Evolutionary conservation across 2,113 vertebrate species (phyloP).

Genomic region (Mungos mungo): DNA sequence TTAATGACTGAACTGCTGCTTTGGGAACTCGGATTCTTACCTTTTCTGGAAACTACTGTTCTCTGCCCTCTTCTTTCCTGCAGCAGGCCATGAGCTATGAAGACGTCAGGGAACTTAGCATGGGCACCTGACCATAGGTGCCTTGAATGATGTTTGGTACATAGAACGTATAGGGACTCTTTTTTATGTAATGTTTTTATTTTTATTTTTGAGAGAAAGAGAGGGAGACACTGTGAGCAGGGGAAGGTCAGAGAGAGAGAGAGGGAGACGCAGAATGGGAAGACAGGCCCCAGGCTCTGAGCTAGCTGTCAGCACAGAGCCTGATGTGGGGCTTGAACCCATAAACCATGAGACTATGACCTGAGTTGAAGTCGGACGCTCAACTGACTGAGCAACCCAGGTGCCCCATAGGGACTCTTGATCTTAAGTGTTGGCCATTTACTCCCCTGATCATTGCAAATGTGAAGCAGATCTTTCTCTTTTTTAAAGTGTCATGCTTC

Average conservation of each 20-base stretch:
- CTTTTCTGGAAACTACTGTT: slow-evolving; percentile 2
- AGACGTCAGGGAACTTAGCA: neutral
- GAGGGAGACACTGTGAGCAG: no score
- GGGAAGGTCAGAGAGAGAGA: no score
- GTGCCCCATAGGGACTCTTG: neutral
- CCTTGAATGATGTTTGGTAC: neutral
- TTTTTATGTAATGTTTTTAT: neutral
- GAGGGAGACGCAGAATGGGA: no score
- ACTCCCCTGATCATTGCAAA: slow-evolving; percentile 4
- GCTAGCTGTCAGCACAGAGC: no score
- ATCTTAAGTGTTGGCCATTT: neutral
- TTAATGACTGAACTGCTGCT: neutral
- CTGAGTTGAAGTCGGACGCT: no score
- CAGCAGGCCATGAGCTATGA: neutral
- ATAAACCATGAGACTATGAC: no score
- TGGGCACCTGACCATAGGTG: neutral
- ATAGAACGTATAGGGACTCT: neutral
- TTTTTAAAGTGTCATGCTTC: neutral
- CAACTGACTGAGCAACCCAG: no score
- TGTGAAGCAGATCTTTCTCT: neutral
- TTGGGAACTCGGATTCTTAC: slow-evolving; percentile 1
- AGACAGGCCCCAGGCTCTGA: no score
- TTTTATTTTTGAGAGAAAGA: no score
- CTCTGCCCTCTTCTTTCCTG: neutral
- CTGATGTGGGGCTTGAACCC: no score